These are phyloP conservation scores for Sminthurides bifidus DNA, from an alignment of 1,140 invertebrate genomes.

Conservation along the genomic window DNA sequence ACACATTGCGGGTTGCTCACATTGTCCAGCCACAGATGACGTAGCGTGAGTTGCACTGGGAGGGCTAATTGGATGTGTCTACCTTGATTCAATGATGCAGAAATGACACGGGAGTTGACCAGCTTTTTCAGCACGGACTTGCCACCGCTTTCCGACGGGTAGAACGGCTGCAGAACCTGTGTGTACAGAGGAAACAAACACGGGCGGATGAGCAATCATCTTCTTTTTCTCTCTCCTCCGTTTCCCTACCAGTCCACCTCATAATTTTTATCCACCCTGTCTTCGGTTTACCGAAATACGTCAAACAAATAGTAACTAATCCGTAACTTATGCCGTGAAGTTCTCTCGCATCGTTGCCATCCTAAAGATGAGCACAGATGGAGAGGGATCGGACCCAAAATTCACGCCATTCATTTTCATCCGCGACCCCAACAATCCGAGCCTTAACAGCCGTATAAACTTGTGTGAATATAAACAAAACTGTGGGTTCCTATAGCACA, in stretches of 20 bases:
- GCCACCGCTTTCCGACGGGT: background rate
- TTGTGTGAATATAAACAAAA: too few species aligned
- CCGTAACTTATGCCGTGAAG: background rate
- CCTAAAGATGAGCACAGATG: background rate
- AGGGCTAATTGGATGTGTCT: constrained; percentile 71
- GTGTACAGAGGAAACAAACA: background rate
- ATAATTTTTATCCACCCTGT: too few species aligned
- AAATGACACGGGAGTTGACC: constrained; percentile 83
- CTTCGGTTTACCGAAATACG: too few species aligned
- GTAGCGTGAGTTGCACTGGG: constrained; percentile 68
- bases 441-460: too few species aligned
- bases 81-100: constrained; percentile 76
- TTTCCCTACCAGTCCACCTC: background rate
- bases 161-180: constrained; percentile 28
- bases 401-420: too few species aligned
- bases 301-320: background rate
- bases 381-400: background rate
- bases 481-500: too few species aligned
- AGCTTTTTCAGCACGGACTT: constrained; percentile 24
- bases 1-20: constrained; percentile 85
- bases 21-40: constrained; percentile 70
- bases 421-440: too few species aligned
- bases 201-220: background rate
- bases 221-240: background rate
- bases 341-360: too few species aligned